Evolutionary conservation across 1,140 invertebrate species (phyloP).

Genomic region (Ceratina australensis): DNA sequence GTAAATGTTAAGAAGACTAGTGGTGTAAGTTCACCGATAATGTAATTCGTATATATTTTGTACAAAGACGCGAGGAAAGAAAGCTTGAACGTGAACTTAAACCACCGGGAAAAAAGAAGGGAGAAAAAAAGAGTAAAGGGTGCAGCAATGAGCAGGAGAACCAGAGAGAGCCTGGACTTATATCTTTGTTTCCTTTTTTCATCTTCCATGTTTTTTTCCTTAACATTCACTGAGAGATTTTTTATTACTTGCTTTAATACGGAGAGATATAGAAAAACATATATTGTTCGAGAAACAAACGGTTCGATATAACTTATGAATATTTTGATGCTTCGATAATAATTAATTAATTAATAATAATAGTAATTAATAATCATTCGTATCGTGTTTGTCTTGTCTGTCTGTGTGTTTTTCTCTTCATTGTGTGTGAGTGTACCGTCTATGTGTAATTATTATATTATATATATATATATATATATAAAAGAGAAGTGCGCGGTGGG

Average conservation of each 20-base stretch:
- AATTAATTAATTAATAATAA: slow-evolving; percentile 72
- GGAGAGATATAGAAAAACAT: slow-evolving; percentile 79
- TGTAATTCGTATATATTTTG: neutral
- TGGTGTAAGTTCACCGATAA: neutral
- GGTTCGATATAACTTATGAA: slow-evolving; percentile 75
- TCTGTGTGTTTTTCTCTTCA: slow-evolving; percentile 66
- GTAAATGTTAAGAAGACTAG: neutral
- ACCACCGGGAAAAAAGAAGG: neutral
- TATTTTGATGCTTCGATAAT: slow-evolving; percentile 78
- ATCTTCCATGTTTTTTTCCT: slow-evolving; percentile 36
- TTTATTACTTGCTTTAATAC: slow-evolving; percentile 78
- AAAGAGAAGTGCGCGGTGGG: slow-evolving; percentile 74
- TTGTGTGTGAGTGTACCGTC: slow-evolving; percentile 71
- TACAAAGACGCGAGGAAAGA: neutral
- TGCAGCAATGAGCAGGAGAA: slow-evolving; percentile 28
- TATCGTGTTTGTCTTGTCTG: slow-evolving; percentile 57
- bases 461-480: slow-evolving; percentile 59
- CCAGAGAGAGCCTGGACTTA: slow-evolving; percentile 49
- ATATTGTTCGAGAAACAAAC: slow-evolving; percentile 79
- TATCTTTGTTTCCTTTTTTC: slow-evolving; percentile 8
- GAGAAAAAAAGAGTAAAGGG: slow-evolving; percentile 1
- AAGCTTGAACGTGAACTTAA: slow-evolving; percentile 7
- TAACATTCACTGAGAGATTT: slow-evolving; percentile 78
- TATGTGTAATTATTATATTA: slow-evolving; percentile 80
- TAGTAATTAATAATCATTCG: slow-evolving; percentile 72